Evolutionary conservation across 2,797 vertebrate species (phyloP), one percentile per base, ranked within the genome.

Genomic region (Pangasius djambal): DNA sequence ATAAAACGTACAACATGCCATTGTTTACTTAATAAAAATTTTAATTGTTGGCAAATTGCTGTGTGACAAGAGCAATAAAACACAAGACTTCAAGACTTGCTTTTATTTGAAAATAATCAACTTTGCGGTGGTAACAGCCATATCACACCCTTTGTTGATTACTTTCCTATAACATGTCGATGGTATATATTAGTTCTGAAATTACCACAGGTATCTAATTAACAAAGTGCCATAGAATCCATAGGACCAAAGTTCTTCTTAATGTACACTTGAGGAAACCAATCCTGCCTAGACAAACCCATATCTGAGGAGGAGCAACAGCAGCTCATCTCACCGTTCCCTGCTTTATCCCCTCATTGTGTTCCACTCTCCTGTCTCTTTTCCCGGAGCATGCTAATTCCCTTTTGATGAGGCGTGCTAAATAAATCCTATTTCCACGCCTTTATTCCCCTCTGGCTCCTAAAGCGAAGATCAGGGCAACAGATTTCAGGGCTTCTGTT

Each of bases 381-480:
- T 94, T 94, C 95, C 93, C 94, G 91, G 94, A 96, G 95, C 95
- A 94, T 94, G 94, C 95, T 96, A 97, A 95, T 97, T 97, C 94
- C 96, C 96, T 97, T 95, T 96, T 96, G 97, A 96, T 95, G 96
- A 96, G 96, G 96, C 96, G 95, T 96, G 95, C 96, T 97, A 97
- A 97, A 98, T 97, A 97, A 98, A 98, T 97, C 97, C 97, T 95
- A 92, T 95, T 96, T 96, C 94, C 95, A 96, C 93, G 95, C 95
- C 94, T 96, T 96, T 96, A 96, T 96, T 96, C 96, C 95, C 95
- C 92, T 94, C 95, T 96, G 97, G 96, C 97, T 96, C 97, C 96
- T 96, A 97, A 96, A 96, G 96, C 95, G 96, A 93, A 94, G 97
- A 97, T 97, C 97, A 97, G 96, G 96, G 95, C 93, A 94, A 94